Conservation (phyloP, 2,888 invertebrate species). For the Camponotus fellah region DNA sequence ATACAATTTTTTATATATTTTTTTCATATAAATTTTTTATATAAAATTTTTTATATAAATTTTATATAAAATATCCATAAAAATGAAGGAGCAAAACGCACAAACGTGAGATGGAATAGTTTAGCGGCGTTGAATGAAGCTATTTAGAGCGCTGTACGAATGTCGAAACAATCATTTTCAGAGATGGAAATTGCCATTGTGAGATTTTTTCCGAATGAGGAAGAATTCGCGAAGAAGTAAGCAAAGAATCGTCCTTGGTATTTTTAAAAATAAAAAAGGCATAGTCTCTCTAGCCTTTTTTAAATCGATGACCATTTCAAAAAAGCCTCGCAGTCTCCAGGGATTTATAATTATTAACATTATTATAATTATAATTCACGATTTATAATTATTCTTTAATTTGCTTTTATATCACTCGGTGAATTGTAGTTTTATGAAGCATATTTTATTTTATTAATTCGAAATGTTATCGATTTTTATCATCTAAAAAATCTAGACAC, state of each 20-base stretch:
- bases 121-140: background rate
- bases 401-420: too few species aligned
- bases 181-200: background rate
- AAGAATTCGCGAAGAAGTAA: background rate
- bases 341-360: background rate
- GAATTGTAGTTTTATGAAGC: too few species aligned
- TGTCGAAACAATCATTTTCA: background rate
- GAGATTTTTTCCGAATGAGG: background rate
- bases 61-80: background rate
- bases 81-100: background rate
- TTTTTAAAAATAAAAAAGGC: background rate
- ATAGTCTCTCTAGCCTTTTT: background rate
- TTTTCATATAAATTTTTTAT: too few species aligned
- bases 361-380: too few species aligned
- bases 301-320: background rate
- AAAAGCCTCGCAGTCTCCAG: background rate
- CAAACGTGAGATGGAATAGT: slow-evolving; percentile 7
- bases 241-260: too few species aligned
- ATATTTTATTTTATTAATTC: too few species aligned
- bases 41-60: too few species aligned
- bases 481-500: too few species aligned
- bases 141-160: slow-evolving; percentile 4
- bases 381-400: too few species aligned
- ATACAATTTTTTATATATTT: too few species aligned
- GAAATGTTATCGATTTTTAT: too few species aligned